Percentiles rank a stretch among this genome's conserved stretches.
These are phyloP conservation scores for Pentamera pediparva DNA, from an alignment of 53 echinoderm and acorn worm species.

Conservation along the genomic window DNA sequence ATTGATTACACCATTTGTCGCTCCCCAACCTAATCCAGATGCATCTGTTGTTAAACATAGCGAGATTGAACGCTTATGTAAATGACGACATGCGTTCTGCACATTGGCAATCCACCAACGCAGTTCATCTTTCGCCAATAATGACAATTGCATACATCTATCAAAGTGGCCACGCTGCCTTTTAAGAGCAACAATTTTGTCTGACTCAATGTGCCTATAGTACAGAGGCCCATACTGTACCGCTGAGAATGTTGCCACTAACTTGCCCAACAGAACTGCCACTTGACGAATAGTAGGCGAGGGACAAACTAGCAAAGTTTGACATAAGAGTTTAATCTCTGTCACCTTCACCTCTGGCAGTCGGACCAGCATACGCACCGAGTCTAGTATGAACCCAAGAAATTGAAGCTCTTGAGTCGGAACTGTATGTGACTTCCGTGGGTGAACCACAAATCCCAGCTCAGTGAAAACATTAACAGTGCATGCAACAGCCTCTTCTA, in stretches of 20 bases:
- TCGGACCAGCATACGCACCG: too few species aligned
- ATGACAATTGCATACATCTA: conserved; percentile 9
- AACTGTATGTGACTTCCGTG: conserved; percentile 31
- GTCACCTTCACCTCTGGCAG: neutral
- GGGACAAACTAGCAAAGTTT: neutral
- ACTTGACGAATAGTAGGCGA: neutral
- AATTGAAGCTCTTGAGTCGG: conserved; percentile 24
- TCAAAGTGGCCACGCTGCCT: conserved; percentile 52
- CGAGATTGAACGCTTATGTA: neutral
- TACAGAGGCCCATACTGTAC: conserved; percentile 47
- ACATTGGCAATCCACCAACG: neutral
- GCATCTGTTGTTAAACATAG: conserved; percentile 49
- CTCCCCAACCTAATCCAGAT: conserved; percentile 57
- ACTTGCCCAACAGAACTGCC: conserved; percentile 35
- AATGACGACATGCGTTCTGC: neutral
- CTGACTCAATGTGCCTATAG: conserved; percentile 46
- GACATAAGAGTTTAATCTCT: neutral
- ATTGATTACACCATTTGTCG: neutral
- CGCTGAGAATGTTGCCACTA: conserved; percentile 51
- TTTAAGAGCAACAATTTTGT: conserved; percentile 35
- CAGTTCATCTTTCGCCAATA: neutral
- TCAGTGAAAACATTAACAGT: conserved; percentile 1
- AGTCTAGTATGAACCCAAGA: too few species aligned
- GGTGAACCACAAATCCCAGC: conserved; percentile 26
- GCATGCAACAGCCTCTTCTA: neutral